Evolutionary conservation across 2,113 vertebrate genomes (phyloP).

Genomic region (Tachuris rubrigastra): DNA sequence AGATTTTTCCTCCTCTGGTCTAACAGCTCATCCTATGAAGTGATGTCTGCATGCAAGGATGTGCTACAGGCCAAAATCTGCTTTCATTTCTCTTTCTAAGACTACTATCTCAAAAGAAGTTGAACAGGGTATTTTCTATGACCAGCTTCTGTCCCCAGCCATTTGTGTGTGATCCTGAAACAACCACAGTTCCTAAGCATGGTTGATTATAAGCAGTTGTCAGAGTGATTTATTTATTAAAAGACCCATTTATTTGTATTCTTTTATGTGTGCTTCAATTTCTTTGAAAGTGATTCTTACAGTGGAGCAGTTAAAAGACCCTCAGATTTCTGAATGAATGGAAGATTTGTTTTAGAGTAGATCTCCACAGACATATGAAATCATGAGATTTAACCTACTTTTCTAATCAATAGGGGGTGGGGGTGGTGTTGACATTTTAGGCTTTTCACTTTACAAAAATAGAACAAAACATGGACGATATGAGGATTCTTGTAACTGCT

Average conservation of each 20-base stretch:
- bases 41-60: background rate
- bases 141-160: background rate
- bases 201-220: background rate
- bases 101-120: background rate
- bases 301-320: background rate
- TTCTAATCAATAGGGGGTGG: background rate
- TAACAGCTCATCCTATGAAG: background rate
- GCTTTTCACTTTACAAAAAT: background rate
- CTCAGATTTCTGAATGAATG: background rate
- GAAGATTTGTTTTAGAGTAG: background rate
- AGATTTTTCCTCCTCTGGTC: background rate
- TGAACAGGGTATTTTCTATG: background rate
- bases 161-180: background rate
- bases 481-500: background rate
- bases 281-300: background rate
- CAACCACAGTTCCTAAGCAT: background rate
- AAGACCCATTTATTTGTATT: background rate
- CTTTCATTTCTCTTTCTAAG: background rate
- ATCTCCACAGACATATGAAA: background rate
- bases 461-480: background rate
- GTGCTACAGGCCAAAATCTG: constrained; percentile 10
- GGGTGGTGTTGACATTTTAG: background rate
- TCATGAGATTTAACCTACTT: background rate
- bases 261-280: background rate
- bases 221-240: background rate